These are phyloP conservation scores for Nerophis lumbriciformis DNA, from an alignment of 2,113 vertebrate species.

Conservation along the genomic window DNA sequence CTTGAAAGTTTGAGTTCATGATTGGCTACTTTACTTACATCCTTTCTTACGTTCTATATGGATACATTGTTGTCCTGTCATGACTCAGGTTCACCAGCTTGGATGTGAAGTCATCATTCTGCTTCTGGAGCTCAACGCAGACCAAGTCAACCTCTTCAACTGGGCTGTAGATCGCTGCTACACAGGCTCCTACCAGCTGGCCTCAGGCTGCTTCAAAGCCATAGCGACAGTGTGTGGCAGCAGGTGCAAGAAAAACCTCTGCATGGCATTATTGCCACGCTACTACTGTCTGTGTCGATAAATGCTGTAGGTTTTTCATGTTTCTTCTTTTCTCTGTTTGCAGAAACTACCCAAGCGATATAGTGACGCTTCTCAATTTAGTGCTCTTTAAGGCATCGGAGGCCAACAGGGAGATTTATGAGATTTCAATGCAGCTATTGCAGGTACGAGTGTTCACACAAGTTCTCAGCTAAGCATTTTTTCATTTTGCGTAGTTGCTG, in stretches of 20 bases:
- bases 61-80: neutral
- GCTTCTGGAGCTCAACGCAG: slow-evolving; percentile 89
- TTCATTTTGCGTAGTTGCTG: neutral
- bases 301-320: neutral
- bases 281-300: neutral
- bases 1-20: no score
- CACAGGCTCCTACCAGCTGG: slow-evolving; percentile 91
- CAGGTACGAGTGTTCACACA: slow-evolving; percentile 69
- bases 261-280: neutral
- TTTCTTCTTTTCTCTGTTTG: slow-evolving; percentile 23
- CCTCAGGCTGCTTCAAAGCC: slow-evolving; percentile 96
- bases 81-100: slow-evolving; percentile 87
- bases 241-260: slow-evolving; percentile 74
- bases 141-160: slow-evolving; percentile 94
- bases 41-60: no score
- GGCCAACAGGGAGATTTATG: slow-evolving; percentile 93
- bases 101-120: slow-evolving; percentile 95
- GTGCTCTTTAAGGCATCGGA: slow-evolving; percentile 96
- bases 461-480: neutral
- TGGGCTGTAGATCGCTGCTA: slow-evolving; percentile 98
- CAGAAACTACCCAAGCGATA: slow-evolving; percentile 92
- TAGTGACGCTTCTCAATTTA: slow-evolving; percentile 89
- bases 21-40: no score
- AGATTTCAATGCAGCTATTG: slow-evolving; percentile 98
- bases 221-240: slow-evolving; percentile 93